These are phyloP conservation scores for Erannis defoliaria DNA, from an alignment of 2,888 invertebrate genomes.

Conservation along the genomic window DNA sequence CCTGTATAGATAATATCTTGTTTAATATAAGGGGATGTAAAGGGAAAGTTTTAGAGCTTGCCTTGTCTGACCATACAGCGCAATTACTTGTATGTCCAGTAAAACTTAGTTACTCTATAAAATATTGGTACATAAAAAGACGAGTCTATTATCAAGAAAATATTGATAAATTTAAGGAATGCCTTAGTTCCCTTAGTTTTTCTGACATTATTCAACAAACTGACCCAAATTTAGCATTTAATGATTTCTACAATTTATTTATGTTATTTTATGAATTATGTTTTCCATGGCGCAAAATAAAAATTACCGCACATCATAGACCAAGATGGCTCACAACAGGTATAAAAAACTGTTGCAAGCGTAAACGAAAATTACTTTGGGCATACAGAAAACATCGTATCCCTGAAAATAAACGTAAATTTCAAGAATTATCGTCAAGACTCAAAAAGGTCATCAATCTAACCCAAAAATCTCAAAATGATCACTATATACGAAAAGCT, in stretches of 20 bases:
- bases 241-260: background rate
- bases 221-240: background rate
- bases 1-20: background rate
- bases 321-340: too few species aligned
- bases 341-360: too few species aligned
- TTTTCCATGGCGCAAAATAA: background rate
- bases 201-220: background rate
- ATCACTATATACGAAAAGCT: too few species aligned
- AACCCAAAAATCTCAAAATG: too few species aligned
- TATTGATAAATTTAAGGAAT: slow-evolving; percentile 5
- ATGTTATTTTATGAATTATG: background rate
- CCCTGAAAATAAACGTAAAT: too few species aligned
- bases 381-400: too few species aligned
- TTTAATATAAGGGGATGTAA: background rate
- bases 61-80: background rate
- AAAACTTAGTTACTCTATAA: background rate
- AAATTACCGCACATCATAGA: too few species aligned
- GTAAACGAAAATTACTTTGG: too few species aligned
- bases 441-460: too few species aligned
- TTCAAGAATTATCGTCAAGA: too few species aligned
- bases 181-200: background rate
- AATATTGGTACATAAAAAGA: background rate
- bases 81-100: slow-evolving; percentile 1
- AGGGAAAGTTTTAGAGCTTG: background rate
- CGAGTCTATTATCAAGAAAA: background rate